Evolutionary conservation across 35 echinoderm and acorn worm genomes (phyloP), one percentile per base, ranked within the genome.

Genomic region (Ophiothrix spiculata): DNA sequence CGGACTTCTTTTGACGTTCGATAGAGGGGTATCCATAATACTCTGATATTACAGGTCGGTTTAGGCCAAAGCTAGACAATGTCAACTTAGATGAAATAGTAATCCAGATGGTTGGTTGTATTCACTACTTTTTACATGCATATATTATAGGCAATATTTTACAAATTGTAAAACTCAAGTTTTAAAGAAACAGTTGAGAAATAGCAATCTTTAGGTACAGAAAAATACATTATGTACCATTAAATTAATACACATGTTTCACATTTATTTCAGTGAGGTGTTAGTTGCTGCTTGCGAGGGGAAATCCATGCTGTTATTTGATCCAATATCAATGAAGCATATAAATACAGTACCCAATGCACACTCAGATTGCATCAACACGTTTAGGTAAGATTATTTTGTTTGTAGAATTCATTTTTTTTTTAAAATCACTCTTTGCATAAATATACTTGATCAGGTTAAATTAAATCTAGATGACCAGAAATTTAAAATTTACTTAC

Each of bases 221-320:
- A 79, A 32, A 0, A 32, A 19, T 79, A 21, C 31, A 10, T 0
- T 25, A 23, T 35, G 33, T 25, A 23, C 15, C 16, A 23, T 32
- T 0, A 17, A 85, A 16, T 1, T 74, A 75, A 37, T 32, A 10
- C 31, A 64, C 32, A 73, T 81, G 73, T 39, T 82, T 87, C 32
- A 63, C 25, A 64, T 28, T 31, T 29, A 31, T 77, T 80, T 12
- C 82, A 98, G 95, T 78, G 93, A 93, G 38, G 78, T 90, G 4
- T 40, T 98, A 29, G 95, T 98, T 37, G 90, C 95, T 77, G 95
- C 95, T 17, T 98, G 92, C 86, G 95, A 98, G 81, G 92, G 76
- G 39, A 93, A 94, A 41, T 85, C 88, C 39, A 94, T 98, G 85
- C 83, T 83, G 74, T 39, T 98, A 32, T 98, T 90, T 87, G 95